phyloP scores from a whole-genome alignment of 2,797 vertebrate species.

The Scomberomorus guttatus region DNA sequence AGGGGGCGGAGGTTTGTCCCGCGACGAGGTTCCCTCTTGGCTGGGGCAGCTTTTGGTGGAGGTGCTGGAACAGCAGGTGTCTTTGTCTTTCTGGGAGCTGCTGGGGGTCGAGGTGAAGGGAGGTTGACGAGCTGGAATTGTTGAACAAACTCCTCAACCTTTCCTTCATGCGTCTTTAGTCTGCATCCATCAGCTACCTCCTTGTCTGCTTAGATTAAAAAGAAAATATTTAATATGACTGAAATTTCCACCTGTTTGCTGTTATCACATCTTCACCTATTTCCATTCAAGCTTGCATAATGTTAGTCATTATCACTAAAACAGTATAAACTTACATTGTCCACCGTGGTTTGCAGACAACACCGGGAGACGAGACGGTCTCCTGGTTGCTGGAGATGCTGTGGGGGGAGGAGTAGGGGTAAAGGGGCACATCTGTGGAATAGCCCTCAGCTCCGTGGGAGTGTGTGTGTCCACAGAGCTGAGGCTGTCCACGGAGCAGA shows the following conservation, averaged over 20 bases:
- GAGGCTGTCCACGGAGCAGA: background rate
- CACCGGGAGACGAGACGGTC: background rate
- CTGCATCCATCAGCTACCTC: background rate
- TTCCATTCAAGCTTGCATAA: background rate
- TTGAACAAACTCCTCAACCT: background rate
- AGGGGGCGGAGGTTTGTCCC: background rate
- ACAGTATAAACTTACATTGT: background rate
- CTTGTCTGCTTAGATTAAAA: conserved; percentile 1
- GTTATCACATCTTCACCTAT: background rate
- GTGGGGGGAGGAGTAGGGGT: background rate
- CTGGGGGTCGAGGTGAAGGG: too few relatives aligned
- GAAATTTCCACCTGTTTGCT: background rate
- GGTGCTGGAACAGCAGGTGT: background rate
- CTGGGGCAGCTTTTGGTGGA: background rate
- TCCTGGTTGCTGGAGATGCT: background rate
- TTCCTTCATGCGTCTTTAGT: background rate
- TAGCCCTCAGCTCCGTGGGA: background rate
- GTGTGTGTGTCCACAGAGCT: background rate
- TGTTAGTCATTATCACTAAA: background rate
- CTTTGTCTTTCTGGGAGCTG: background rate
- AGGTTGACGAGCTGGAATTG: too few relatives aligned
- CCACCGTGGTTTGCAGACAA: too few relatives aligned
- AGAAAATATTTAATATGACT: too few relatives aligned
- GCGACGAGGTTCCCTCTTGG: background rate
- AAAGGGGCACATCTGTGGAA: background rate